Base-by-base conservation (phyloP, 1,140 invertebrate genomes). In the Eumaeus atala region DNA sequence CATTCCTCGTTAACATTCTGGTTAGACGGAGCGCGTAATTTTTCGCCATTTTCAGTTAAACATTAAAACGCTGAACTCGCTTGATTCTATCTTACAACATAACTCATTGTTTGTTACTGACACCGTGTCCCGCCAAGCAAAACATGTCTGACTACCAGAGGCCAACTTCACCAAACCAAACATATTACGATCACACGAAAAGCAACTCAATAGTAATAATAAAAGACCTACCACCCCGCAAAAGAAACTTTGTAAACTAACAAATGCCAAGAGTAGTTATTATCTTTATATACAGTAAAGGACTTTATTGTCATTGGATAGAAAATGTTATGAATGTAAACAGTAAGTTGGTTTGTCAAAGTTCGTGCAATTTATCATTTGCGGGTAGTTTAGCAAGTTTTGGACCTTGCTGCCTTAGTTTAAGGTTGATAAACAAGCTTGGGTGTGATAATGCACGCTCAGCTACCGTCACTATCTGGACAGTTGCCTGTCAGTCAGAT, bases 381-480 rank as follows among this genome's bases (percentile, higher is more conserved):
- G 47, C 14, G 42, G 1, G 34, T 38, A n/a, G 33, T 8, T 37
- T 36, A 36, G 36, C 12, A 11, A 17, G 54, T 40, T 56, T 38
- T 63, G 28, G 51, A 48, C 48, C 52, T 56, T 65, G 58, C 12
- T 21, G 0, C 7, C 8, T 14, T 12, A 5, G 9, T 7, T 11
- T 60, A 57, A 56, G 18, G 51, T 47, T 37, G 38, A 40, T 4
- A 11, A 10, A n/a, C n/a, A n/a, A 10, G 18, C 33, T 0, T 21
- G 54, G 33, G 48, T n/a, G 5, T 51, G 36, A n/a, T 53, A 36
- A 44, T 52, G 16, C 56, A 34, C 44, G 50, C 51, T 44, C 49
- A 51, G 51, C 49, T 35, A 59, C 48, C 62, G 65, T 70, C 65
- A 70, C 68, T 70, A 70, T 70, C 65, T 67, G 60, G 68, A 67